phyloP scores from a whole-genome alignment of 1,140 invertebrate species.

The Antheraea pernyi region DNA sequence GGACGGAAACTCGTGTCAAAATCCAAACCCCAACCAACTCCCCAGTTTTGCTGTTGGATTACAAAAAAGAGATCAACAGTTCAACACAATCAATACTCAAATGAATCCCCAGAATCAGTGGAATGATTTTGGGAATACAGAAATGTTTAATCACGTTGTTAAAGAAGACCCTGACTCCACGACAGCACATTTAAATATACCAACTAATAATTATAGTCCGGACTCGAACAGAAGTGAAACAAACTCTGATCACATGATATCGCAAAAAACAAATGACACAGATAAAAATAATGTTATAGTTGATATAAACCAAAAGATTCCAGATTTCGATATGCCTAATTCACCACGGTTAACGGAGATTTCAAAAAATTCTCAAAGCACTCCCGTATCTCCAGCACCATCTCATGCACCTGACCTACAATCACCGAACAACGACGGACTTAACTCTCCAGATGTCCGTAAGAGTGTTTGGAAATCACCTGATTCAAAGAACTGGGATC shows the following conservation, averaged over 20 bases:
- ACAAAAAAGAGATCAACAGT: constrained; percentile 63
- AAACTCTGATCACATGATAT: constrained; percentile 47
- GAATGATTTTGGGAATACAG: constrained; percentile 74
- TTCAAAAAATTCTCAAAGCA: constrained; percentile 62
- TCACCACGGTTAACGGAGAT: constrained; percentile 69
- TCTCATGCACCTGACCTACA: constrained; percentile 59
- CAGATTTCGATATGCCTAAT: constrained; percentile 68
- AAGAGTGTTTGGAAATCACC: constrained; percentile 74
- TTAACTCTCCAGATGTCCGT: constrained; percentile 46
- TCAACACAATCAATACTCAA: constrained; percentile 32
- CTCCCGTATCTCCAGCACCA: constrained; percentile 57
- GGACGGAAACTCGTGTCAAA: constrained; percentile 56
- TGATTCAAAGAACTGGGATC: constrained; percentile 70
- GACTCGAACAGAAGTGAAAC: constrained; percentile 70
- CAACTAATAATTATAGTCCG: constrained; percentile 74
- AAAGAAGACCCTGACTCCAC: constrained; percentile 86
- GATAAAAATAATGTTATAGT: constrained; percentile 53
- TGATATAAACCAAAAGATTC: constrained; percentile 56
- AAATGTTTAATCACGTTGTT: constrained; percentile 74
- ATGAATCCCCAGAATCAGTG: constrained; percentile 74
- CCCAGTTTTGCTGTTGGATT: constrained; percentile 64
- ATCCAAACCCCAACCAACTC: constrained; percentile 55
- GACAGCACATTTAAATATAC: constrained; percentile 75
- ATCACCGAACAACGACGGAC: constrained; percentile 59
- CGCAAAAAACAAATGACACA: constrained; percentile 46